Evolutionary conservation across 2,888 invertebrate genomes (phyloP), one percentile per base, ranked within the genome.

Genomic region (Melipona beecheii): DNA sequence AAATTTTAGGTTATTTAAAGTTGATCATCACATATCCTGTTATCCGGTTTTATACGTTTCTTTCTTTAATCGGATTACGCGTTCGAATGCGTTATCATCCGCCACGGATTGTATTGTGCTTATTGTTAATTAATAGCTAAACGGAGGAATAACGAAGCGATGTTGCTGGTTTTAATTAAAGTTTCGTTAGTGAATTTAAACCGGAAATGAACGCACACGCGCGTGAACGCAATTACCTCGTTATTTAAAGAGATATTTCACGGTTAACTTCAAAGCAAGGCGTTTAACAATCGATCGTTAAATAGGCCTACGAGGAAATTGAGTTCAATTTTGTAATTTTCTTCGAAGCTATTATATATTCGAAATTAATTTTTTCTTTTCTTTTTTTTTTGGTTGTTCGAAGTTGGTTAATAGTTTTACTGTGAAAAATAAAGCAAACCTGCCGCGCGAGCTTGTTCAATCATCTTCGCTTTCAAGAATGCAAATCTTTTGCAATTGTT

Each of bases 401-500:
- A 43, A 9, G 3, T 19, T 5, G 24, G 15, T 36, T 0, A 27
- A 56, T 27, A 11, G 24, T 27, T 49, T 54, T 75, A 60, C 62
- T 50, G 15, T 9, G 24, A 49, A 77, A 52, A 77, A 52, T 49
- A 31, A 56, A 6, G 43, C 78, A 24, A 87, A 92, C 92, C 91
- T 92, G 82, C 71, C 2, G 74, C 80, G 27, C 76, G 75, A 21
- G 77, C 80, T 80, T 84, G 77, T 11, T 86, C 89, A 13, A 85
- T 78, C 52, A 86, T 84, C 56, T 82, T 88, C 4, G 89, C 89
- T 73, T 78, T 89, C 50, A 88, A 71, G 49, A 74, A 84, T 21
- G 91, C 90, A 69, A 90, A 87, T 66, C 85, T 91, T 64, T 80
- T 89, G 85, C 93, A 93, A 89, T 92, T 93, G 81, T 92, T 84